Evolutionary conservation across 2,113 vertebrate species (phyloP).

Genomic region (Catharus minimus): DNA sequence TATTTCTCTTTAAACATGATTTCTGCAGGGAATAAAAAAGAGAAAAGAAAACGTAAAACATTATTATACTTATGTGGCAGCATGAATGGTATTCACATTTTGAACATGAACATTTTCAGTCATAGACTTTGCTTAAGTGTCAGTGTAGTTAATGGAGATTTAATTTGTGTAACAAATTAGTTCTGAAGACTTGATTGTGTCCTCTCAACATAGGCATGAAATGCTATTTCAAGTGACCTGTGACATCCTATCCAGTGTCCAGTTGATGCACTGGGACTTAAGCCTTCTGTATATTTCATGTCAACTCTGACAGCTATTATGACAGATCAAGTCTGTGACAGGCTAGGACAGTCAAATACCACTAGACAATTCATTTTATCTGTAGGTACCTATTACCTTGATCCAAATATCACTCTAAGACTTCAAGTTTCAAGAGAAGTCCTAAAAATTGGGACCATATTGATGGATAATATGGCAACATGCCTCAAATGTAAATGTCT

Average conservation of each 20-base stretch:
- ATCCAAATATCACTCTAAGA: neutral
- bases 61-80: neutral
- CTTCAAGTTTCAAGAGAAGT: neutral
- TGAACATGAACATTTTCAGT: neutral
- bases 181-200: neutral
- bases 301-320: neutral
- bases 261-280: neutral
- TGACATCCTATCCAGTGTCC: neutral
- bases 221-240: neutral
- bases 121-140: neutral
- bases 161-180: neutral
- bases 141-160: neutral
- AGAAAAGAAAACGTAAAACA: neutral
- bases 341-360: neutral
- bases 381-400: neutral
- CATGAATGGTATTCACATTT: neutral
- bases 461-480: neutral
- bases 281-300: neutral
- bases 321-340: neutral
- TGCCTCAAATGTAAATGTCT: accelerated
- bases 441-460: neutral
- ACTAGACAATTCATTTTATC: neutral
- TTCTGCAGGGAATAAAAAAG: neutral
- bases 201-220: neutral
- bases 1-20: neutral